Base-by-base conservation (phyloP, 2,888 invertebrate species). In the Ligdia adustata region DNA sequence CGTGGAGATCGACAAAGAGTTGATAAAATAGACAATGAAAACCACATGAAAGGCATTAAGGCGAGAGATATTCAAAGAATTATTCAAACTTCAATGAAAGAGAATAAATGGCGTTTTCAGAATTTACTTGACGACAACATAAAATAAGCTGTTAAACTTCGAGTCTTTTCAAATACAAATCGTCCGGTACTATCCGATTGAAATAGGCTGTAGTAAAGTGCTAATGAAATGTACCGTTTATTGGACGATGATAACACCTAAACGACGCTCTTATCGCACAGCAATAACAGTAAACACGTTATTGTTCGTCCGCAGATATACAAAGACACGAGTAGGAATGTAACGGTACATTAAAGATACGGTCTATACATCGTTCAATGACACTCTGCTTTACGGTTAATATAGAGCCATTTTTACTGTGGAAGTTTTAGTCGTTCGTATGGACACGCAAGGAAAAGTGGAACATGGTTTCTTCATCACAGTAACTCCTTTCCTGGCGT, bases 281-380 rank as follows among this genome's bases (percentile, higher is more conserved):
- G 74, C 67, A 70, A 74, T 79, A 73, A 75, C 75, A 75, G 71
- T 79, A 79, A 79, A 81, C 73, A 64, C 41, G 61, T 72, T 70
- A 72, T 52, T 69, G 67, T 57, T 48, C 50, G 52, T 64, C 66
- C 67, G 49, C 55, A 68, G 37, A 66, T 61, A 55, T 72, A 75
- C 71, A 76, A 75, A 75, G 66, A 71, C 66, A 70, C n/a, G n/a
- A 75, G 69, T 56, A 69, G 55, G 60, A 58, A 67, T 69, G 62
- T 78, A 76, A 85, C 76, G 69, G 78, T 60, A 69, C 79, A 79
- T 84, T 79, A 82, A 84, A 82, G 61, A 75, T 79, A 76, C 74
- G 74, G 71, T 65, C 69, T 71, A 76, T 69, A 44, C 60, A 68
- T 69, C 73, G 69, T 71, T 75, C 71, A 79, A 82, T 66, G 70